phyloP scores from a whole-genome alignment of 1,140 invertebrate genomes.

The Scaptomyza hsui region DNA sequence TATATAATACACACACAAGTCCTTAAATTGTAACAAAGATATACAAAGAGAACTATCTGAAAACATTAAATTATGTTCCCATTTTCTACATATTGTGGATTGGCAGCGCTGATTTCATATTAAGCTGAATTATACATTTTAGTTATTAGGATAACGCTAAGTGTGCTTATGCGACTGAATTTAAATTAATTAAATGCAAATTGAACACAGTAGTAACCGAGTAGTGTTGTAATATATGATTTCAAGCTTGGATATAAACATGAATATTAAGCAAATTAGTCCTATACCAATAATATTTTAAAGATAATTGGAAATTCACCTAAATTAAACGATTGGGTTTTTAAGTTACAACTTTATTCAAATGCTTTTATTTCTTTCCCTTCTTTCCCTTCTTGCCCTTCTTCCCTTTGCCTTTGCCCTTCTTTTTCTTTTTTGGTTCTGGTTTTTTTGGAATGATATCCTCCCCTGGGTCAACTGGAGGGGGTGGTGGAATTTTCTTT shows the following conservation, averaged over 20 bases:
- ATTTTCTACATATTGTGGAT: conserved; percentile 51
- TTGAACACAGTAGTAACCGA: conserved; percentile 9
- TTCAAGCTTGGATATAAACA: background rate
- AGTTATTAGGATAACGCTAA: conserved; percentile 74
- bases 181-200: conserved; percentile 77
- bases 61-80: conserved; percentile 22
- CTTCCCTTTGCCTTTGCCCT: background rate
- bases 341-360: background rate
- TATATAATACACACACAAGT: conserved; percentile 25
- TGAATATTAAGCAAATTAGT: no score
- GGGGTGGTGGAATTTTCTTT: conserved; percentile 10
- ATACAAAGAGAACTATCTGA: conserved; percentile 12
- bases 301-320: background rate
- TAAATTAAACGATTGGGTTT: background rate
- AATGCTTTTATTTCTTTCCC: conserved; percentile 5
- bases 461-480: background rate
- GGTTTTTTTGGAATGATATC: background rate
- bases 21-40: conserved; percentile 24
- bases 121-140: conserved; percentile 79
- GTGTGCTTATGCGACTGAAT: conserved; percentile 82
- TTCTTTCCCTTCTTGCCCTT: conserved; percentile 10
- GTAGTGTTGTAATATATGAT: background rate
- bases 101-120: conserved; percentile 49
- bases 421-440: background rate
- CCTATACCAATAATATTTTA: no score